These are phyloP conservation scores for Amphilophus citrinellus DNA, from an alignment of 2,113 vertebrate genomes.

Conservation along the genomic window DNA sequence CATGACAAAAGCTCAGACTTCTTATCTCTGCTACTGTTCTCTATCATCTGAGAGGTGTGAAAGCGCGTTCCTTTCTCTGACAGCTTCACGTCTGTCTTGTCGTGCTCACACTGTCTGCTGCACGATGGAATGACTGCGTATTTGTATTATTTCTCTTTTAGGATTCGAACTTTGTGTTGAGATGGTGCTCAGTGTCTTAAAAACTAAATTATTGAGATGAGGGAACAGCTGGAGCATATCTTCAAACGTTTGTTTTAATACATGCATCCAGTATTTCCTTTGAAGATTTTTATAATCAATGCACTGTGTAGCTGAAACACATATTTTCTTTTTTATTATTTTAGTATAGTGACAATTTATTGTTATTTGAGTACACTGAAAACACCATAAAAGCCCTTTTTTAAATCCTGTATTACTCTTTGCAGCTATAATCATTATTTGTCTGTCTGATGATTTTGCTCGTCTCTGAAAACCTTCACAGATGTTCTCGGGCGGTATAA, in stretches of 20 bases:
- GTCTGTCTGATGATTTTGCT: neutral
- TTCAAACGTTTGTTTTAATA: neutral
- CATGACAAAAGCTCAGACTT: conserved; percentile 58
- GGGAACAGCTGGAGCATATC: too few species aligned
- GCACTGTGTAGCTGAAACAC: neutral
- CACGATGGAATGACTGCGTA: neutral
- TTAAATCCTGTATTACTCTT: neutral
- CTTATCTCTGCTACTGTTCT: conserved; percentile 63
- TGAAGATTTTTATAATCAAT: neutral
- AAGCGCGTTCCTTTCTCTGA: neutral
- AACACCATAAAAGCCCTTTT: neutral
- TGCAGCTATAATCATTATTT: neutral
- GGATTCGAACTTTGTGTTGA: neutral
- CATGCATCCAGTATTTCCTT: neutral
- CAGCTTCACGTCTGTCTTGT: neutral
- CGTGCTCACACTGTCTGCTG: neutral
- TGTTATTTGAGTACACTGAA: neutral
- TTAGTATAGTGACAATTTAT: neutral
- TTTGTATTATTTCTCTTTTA: neutral
- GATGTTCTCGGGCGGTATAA: conserved; percentile 28
- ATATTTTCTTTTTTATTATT: neutral
- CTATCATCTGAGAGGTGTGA: conserved; percentile 11
- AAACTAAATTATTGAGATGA: too few species aligned
- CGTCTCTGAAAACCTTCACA: neutral
- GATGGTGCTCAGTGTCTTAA: neutral